Percentiles rank a stretch among this genome's conserved stretches.
Conservation (phyloP, 1,140 invertebrate species). For the Argopecten irradians region DNA sequence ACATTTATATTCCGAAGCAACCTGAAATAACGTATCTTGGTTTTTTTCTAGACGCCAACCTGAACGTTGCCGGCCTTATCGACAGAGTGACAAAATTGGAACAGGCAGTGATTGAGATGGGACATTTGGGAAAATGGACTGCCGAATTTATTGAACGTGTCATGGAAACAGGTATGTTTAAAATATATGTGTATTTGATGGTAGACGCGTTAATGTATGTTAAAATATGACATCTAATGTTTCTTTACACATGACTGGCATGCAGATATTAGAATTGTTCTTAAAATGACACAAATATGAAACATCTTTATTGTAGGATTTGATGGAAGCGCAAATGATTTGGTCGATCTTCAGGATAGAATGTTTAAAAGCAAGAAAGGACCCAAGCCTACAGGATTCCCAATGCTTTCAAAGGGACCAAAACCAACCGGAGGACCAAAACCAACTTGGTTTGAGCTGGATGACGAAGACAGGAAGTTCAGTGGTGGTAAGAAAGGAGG, state of each 20-base stretch:
- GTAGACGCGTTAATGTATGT: no score
- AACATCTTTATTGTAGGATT: not conserved
- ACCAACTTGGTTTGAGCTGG: not conserved
- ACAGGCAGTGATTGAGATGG: not conserved
- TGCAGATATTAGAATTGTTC: no score
- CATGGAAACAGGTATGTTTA: not conserved
- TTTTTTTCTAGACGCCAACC: not conserved
- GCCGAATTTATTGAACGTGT: not conserved
- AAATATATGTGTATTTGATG: not conserved
- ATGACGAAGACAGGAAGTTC: not conserved
- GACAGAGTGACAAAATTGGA: not conserved
- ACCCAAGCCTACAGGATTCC: no score
- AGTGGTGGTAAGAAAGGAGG: no score
- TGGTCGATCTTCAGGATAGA: not conserved
- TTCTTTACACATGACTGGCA: no score
- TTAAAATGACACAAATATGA: no score
- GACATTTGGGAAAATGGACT: not conserved
- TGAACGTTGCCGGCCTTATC: not conserved
- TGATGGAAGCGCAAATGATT: not conserved
- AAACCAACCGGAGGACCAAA: not conserved
- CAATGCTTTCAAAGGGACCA: not conserved
- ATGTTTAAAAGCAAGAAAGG: no score
- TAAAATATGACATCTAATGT: no score
- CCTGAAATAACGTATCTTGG: not conserved
- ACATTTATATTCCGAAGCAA: no score